These are phyloP conservation scores for Mandrillus leucophaeus DNA, from an alignment of 2,113 vertebrate genomes.

Conservation along the genomic window DNA sequence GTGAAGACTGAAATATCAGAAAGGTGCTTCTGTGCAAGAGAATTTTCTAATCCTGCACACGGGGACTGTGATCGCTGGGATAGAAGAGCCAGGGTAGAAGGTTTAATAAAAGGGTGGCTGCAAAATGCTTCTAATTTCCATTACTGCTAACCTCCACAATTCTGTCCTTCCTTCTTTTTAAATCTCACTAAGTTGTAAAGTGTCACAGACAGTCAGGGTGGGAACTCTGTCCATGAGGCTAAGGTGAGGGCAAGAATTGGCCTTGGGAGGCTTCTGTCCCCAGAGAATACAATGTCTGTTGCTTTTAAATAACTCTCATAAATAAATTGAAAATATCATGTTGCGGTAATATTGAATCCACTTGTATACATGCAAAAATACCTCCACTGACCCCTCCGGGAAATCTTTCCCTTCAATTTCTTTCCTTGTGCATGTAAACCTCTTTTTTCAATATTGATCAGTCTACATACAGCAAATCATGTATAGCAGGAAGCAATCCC, in stretches of 20 bases:
- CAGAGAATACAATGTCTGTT: not conserved
- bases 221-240: not conserved
- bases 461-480: not conserved
- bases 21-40: not conserved
- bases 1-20: not conserved
- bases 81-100: not conserved
- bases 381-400: not conserved
- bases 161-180: not conserved
- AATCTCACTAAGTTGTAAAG: not conserved
- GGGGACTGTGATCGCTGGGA: too few species aligned
- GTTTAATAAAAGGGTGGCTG: rapidly evolving
- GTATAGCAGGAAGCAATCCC: not conserved
- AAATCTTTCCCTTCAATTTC: not conserved
- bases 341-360: not conserved
- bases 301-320: not conserved
- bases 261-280: not conserved
- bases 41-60: not conserved
- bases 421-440: not conserved
- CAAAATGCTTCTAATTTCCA: not conserved
- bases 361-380: not conserved
- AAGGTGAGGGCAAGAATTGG: not conserved
- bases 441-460: not conserved
- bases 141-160: not conserved
- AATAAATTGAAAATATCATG: not conserved
- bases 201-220: not conserved